These are phyloP conservation scores for Cheilosia variabilis DNA, from an alignment of 2,888 invertebrate species.

Conservation along the genomic window DNA sequence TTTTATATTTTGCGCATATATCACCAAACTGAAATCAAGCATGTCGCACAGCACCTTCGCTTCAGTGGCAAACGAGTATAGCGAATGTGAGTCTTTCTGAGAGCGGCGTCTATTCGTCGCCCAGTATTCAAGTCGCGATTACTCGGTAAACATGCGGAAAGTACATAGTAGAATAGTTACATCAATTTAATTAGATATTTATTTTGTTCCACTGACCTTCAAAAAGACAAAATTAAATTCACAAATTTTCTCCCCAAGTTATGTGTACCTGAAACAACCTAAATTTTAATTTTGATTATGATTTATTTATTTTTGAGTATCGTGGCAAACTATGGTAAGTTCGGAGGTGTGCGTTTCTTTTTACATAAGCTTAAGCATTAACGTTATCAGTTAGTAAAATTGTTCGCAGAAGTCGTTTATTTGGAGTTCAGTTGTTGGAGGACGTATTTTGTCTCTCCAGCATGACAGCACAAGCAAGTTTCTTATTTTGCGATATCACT, in stretches of 20 bases:
- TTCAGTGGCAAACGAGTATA: conserved; percentile 67
- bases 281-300: conserved; percentile 77
- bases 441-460: conserved; percentile 20
- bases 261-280: conserved; percentile 58
- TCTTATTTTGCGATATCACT: conserved; percentile 20
- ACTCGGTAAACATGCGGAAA: conserved; percentile 82
- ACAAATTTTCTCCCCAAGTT: conserved; percentile 37
- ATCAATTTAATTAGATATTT: conserved; percentile 39
- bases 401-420: not conserved
- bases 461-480: not conserved
- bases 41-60: conserved; percentile 72
- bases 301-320: conserved; percentile 83
- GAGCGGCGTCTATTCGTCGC: conserved; percentile 48
- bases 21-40: conserved; percentile 74
- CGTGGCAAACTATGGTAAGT: conserved; percentile 83
- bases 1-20: conserved; percentile 49
- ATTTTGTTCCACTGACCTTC: conserved; percentile 55
- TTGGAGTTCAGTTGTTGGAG: not conserved
- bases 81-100: conserved; percentile 54
- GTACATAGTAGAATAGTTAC: conserved; percentile 37
- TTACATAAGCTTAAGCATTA: conserved; percentile 58
- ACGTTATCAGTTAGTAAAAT: conserved; percentile 39
- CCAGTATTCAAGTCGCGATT: conserved; percentile 82
- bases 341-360: conserved; percentile 4
- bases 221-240: conserved; percentile 51